phyloP scores from a whole-genome alignment of 2,888 invertebrate species.

The Drosophila nr. medialis region DNA sequence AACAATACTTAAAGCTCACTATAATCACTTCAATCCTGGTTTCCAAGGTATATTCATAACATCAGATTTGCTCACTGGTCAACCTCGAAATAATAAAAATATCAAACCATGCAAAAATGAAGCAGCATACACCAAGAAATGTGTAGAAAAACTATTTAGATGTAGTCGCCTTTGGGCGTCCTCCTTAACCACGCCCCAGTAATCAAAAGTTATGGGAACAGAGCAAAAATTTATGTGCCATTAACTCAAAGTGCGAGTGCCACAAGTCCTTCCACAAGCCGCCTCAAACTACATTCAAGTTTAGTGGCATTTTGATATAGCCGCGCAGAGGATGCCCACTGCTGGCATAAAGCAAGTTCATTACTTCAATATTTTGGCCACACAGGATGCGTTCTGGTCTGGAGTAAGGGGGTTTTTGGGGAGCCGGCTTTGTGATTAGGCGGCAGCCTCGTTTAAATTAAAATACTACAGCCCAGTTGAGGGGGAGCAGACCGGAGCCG shows the following conservation, averaged over 20 bases:
- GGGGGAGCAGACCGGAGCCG: not conserved
- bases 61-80: not conserved
- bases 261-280: slow-evolving; percentile 17
- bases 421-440: slow-evolving; percentile 73
- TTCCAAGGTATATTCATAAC: not conserved
- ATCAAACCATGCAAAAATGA: not conserved
- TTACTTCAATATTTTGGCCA: slow-evolving; percentile 74
- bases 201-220: slow-evolving; percentile 75
- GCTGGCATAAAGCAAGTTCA: slow-evolving; percentile 58
- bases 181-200: slow-evolving; percentile 56
- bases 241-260: slow-evolving; percentile 70
- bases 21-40: not conserved
- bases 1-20: not conserved
- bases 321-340: slow-evolving; percentile 16
- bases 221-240: slow-evolving; percentile 71
- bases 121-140: not conserved
- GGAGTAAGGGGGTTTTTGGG: slow-evolving; percentile 41
- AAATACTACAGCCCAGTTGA: slow-evolving; percentile 58
- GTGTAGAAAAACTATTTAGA: slow-evolving; percentile 19
- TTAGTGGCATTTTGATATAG: slow-evolving; percentile 64
- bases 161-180: slow-evolving; percentile 15
- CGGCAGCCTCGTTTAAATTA: slow-evolving; percentile 74
- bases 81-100: not conserved
- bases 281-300: slow-evolving; percentile 38
- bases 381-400: slow-evolving; percentile 56